phyloP scores from a whole-genome alignment of 2,797 vertebrate genomes.

The Chelidonichthys spinosus region DNA sequence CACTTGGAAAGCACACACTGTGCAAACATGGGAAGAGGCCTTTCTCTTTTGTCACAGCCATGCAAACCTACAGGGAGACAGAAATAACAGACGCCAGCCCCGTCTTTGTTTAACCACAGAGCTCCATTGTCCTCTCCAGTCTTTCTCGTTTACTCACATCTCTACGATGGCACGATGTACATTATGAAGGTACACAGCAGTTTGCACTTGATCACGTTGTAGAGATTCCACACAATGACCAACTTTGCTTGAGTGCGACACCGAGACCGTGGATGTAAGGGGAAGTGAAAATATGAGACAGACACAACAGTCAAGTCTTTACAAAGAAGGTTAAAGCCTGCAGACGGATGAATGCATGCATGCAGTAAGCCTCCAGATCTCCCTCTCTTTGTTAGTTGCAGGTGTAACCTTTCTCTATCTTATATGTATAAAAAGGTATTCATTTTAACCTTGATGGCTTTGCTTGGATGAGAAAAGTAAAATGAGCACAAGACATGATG shows the following conservation, averaged over 20 bases:
- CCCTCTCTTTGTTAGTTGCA: neutral
- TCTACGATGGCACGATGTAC: slow-evolving; percentile 30
- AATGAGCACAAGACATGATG: slow-evolving; percentile 30
- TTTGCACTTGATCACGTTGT: slow-evolving; percentile 39
- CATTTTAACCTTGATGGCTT: slow-evolving; percentile 38
- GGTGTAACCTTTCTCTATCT: neutral
- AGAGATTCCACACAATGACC: slow-evolving; percentile 46
- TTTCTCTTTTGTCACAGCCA: slow-evolving; percentile 71
- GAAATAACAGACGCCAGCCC: slow-evolving; percentile 59
- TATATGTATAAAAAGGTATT: slow-evolving; percentile 2
- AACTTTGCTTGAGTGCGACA: slow-evolving; percentile 18
- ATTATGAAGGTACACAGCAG: slow-evolving; percentile 37
- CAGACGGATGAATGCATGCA: slow-evolving; percentile 34
- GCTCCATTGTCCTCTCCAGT: slow-evolving; percentile 51
- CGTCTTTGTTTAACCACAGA: slow-evolving; percentile 43
- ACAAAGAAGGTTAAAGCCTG: slow-evolving; percentile 50
- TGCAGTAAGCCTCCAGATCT: neutral
- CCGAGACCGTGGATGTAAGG: slow-evolving; percentile 26
- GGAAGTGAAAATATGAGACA: slow-evolving; percentile 57
- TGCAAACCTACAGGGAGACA: slow-evolving; percentile 65
- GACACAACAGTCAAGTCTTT: slow-evolving; percentile 17
- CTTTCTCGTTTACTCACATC: slow-evolving; percentile 43
- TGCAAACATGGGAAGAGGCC: slow-evolving; percentile 71
- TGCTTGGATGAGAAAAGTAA: slow-evolving; percentile 24
- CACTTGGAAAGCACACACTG: slow-evolving; percentile 54